phyloP scores from a whole-genome alignment of 2,797 vertebrate genomes.

The Anniella stebbinsi region DNA sequence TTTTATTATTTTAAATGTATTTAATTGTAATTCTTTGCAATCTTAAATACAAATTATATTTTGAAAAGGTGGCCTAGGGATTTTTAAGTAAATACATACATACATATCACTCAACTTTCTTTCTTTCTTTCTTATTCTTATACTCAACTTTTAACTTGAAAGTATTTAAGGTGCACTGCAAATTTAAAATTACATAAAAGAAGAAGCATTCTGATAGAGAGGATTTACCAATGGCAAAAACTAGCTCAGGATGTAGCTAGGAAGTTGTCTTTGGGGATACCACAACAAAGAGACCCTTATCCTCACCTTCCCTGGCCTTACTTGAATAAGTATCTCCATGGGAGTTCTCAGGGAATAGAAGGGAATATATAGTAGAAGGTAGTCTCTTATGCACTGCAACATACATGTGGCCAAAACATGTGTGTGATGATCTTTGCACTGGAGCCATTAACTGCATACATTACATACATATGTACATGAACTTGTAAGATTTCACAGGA shows the following conservation, averaged over 20 bases:
- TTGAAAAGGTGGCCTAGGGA: too few relatives aligned
- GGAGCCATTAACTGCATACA: constrained; percentile 27
- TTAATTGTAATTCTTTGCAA: too few relatives aligned
- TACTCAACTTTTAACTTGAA: too few relatives aligned
- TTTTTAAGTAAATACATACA: too few relatives aligned
- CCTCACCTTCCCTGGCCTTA: too few relatives aligned
- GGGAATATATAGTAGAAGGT: neutral
- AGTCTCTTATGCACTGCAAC: neutral
- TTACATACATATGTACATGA: constrained; percentile 50
- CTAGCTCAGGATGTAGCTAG: neutral
- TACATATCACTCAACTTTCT: too few relatives aligned
- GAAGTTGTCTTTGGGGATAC: neutral
- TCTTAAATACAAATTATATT: too few relatives aligned
- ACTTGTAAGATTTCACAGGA: constrained; percentile 48
- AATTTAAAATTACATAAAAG: too few relatives aligned
- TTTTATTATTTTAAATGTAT: too few relatives aligned
- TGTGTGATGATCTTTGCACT: neutral
- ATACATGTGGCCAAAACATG: neutral
- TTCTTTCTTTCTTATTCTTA: too few relatives aligned
- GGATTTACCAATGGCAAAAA: neutral
- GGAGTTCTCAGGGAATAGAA: neutral
- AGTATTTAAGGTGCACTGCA: too few relatives aligned
- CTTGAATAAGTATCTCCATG: neutral
- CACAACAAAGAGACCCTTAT: neutral
- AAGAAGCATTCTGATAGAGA: neutral